Base-by-base conservation (phyloP, 2,113 vertebrate species). In the Anser cygnoides region DNA sequence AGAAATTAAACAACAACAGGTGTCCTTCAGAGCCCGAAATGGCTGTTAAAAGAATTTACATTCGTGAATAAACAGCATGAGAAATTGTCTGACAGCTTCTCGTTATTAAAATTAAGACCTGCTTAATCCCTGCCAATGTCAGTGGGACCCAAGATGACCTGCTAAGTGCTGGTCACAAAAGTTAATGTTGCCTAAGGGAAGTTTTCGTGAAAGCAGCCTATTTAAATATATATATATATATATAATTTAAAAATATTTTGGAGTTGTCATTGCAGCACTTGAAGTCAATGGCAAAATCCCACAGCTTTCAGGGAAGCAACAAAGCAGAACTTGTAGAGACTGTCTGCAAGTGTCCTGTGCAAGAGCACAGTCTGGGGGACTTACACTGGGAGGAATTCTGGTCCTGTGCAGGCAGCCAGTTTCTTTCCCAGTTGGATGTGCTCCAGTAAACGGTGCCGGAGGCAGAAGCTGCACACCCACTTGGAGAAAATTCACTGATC, bases 11-110 rank as follows among this genome's bases (percentile, higher is more conserved):
- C 83, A 95, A 73, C 90, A 95, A 84, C 91, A 96, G 86, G 80
- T 96, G 92, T 94, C 86, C 84, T 91, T 91, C 74, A 82, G 67
- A 87, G 50, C 20, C 81, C 58, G 68, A 71, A 76, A 41, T 87
- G 90, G 37, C 89, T 85, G 77, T 55, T 77, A 83, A 54, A 93
- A 63, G 41, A 92, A 95, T 96, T 95, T 89, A 82, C 61, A 93
- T 95, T 84, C 62, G 61, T 94, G 90, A 96, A 96, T 96, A 96
- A 96, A 93, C 81, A 95, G 83, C 89, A 81, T 58, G 9, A 75
- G 77, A 83, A 87, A 82, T 96, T 82, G 46, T 76, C 86, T 83
- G 92, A 84, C 92, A 96, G 90, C 83, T 95, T 87, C 86, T 94
- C 77, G 62, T 92, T 94, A 96, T 96, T 90, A 92, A 95, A 96